Evolutionary conservation across 2,797 vertebrate genomes (phyloP).

Genomic region (Cossypha caffra): DNA sequence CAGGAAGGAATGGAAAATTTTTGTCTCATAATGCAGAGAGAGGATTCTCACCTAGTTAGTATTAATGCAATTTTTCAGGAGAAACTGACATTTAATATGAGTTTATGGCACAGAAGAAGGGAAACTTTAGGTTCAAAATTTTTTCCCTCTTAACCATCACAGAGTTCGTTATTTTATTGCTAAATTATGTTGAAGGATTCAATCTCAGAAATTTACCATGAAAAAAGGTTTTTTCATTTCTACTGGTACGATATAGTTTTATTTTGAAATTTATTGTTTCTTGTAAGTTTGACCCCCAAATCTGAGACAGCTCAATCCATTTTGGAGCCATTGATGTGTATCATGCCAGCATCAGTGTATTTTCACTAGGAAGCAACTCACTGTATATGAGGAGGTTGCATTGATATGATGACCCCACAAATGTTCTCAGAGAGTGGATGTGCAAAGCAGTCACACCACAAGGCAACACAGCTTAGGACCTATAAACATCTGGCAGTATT

Average conservation of each 20-base stretch:
- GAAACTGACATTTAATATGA: not conserved
- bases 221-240: not conserved
- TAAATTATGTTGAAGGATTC: constrained; percentile 2
- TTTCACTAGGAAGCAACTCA: constrained; percentile 42
- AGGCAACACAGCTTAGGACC: constrained; percentile 34
- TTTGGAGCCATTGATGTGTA: not conserved
- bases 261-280: constrained; percentile 18
- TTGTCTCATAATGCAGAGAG: not conserved
- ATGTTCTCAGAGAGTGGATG: constrained; percentile 43
- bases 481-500: constrained; percentile 71
- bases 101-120: not conserved
- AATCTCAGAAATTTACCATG: not conserved
- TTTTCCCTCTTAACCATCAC: not conserved
- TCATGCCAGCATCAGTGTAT: not conserved
- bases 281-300: constrained; percentile 5
- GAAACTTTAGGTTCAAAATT: not conserved
- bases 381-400: constrained; percentile 28
- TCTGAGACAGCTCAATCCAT: not conserved
- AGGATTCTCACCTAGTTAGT: not conserved
- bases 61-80: not conserved
- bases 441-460: constrained; percentile 25
- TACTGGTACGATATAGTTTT: constrained; percentile 18
- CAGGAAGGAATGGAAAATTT: not conserved
- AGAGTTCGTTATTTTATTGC: not conserved
- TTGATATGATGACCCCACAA: not conserved